Conservation (phyloP, 2,888 invertebrate species). For the Pachycephus smyrnensis region DNA sequence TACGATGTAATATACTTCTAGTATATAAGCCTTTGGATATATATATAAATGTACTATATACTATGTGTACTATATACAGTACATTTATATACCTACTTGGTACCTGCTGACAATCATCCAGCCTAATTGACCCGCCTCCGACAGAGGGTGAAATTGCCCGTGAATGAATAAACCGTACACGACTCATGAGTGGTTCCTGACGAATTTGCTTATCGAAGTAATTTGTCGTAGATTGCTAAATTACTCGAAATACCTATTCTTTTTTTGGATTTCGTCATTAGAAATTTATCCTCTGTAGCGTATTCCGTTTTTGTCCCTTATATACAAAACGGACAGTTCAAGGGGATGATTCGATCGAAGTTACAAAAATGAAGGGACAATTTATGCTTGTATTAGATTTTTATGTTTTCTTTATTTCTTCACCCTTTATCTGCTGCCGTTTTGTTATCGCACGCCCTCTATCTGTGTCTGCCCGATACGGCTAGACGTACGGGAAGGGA, state of each 20-base stretch:
- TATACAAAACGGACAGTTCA: background rate
- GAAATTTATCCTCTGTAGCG: background rate
- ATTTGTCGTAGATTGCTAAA: background rate
- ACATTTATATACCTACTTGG: background rate
- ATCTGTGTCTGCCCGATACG: background rate
- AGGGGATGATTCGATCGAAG: background rate
- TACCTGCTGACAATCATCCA: slow-evolving; percentile 23
- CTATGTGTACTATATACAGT: no score
- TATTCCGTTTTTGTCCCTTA: background rate
- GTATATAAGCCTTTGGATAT: background rate
- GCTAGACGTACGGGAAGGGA: background rate
- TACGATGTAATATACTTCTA: background rate
- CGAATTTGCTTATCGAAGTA: background rate
- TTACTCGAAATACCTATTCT: background rate
- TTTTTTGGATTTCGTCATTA: background rate
- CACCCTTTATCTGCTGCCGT: background rate
- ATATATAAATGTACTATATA: background rate
- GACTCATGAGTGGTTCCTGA: background rate
- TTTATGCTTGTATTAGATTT: background rate
- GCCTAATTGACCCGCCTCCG: slow-evolving; percentile 43
- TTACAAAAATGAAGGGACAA: background rate
- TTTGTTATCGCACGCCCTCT: background rate
- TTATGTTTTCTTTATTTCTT: background rate
- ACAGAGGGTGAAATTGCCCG: slow-evolving; percentile 44
- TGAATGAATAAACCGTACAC: slow-evolving; percentile 15